A percentile compares a stretch with the other conserved stretches of the same genome.
These are phyloP conservation scores for Eupithecia tripunctaria DNA, from an alignment of 2,888 invertebrate species.

Conservation along the genomic window DNA sequence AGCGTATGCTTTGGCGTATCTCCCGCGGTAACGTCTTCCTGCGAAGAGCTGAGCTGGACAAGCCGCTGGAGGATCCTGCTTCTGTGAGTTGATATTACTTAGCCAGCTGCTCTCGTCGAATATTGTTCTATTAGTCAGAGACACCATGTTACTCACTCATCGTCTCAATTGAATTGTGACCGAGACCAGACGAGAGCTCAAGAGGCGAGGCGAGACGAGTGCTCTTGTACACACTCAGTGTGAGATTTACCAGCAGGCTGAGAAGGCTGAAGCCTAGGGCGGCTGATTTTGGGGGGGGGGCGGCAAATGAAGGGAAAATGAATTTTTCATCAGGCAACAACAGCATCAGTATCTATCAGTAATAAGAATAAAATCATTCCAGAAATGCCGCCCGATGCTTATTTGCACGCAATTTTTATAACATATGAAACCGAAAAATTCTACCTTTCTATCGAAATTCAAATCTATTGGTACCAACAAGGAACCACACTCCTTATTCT, in stretches of 20 bases:
- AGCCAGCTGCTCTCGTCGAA: not conserved
- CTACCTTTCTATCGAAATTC: no score
- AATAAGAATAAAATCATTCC: no score
- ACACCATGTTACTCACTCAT: not conserved
- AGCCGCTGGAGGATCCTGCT: conserved; percentile 92
- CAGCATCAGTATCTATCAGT: no score
- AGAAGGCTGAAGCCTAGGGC: no score
- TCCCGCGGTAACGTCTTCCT: conserved; percentile 96
- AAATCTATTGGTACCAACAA: not conserved
- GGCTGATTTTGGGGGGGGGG: no score
- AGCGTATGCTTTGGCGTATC: conserved; percentile 96
- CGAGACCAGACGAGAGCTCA: not conserved
- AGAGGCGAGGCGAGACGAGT: not conserved
- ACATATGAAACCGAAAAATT: no score
- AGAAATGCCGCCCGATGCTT: no score
- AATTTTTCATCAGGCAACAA: no score
- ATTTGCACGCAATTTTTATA: no score
- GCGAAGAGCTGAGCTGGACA: conserved; percentile 92
- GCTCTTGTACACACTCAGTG: not conserved
- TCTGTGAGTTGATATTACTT: conserved; percentile 85
- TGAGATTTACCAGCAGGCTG: no score
- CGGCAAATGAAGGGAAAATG: no score
- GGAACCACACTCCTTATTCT: not conserved
- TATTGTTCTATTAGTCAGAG: not conserved
- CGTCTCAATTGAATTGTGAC: not conserved